A percentile compares a stretch with the other conserved stretches of the same genome.
These are phyloP conservation scores for Brachystomella parvula DNA, from an alignment of 1,140 invertebrate species.

Conservation along the genomic window DNA sequence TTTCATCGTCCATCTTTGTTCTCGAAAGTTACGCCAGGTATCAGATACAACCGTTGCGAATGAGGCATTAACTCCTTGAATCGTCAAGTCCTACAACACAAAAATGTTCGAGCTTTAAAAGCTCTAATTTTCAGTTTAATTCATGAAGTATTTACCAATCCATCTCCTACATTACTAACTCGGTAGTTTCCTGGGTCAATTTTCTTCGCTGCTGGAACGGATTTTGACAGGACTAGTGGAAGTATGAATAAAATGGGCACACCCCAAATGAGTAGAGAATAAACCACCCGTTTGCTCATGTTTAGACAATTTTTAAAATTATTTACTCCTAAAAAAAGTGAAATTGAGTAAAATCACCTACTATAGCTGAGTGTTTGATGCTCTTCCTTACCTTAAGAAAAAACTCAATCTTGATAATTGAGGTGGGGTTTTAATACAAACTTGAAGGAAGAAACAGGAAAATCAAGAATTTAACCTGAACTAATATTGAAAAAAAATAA, in stretches of 20 bases:
- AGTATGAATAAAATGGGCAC: no score
- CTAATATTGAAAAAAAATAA: background rate
- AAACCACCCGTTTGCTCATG: no score
- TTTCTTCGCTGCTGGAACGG: no score
- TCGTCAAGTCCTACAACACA: conserved; percentile 4
- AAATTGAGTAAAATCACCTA: no score
- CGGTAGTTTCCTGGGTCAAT: background rate
- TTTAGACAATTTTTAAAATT: no score
- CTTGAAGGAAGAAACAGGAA: background rate
- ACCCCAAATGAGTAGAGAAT: no score
- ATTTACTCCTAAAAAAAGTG: no score
- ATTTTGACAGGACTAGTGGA: no score
- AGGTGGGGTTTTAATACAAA: background rate
- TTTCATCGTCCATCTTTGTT: conserved; percentile 4
- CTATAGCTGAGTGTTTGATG: no score
- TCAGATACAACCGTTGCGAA: conserved; percentile 5
- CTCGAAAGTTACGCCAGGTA: background rate
- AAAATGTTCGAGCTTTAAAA: background rate
- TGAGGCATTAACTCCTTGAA: conserved; percentile 12
- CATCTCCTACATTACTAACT: background rate
- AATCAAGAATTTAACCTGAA: background rate
- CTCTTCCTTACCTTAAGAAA: no score
- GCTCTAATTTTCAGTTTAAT: background rate
- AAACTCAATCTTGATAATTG: background rate
- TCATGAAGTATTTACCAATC: background rate